Conservation (phyloP, 2,113 vertebrate species). For the Spilogale gracilis region DNA sequence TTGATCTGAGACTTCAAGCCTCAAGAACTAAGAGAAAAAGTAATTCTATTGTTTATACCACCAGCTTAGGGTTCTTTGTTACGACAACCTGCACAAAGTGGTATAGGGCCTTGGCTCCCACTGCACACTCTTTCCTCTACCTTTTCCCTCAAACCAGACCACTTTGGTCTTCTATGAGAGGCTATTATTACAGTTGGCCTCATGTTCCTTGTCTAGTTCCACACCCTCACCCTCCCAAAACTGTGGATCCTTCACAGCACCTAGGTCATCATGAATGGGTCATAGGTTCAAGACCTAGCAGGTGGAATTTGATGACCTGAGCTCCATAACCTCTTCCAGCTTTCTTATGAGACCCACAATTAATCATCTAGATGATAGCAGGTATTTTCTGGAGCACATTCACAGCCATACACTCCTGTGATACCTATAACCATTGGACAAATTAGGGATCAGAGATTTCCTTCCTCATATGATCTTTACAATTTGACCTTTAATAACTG, state of each 20-base stretch:
- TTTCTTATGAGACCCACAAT: background rate
- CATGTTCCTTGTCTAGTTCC: background rate
- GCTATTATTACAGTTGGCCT: fast-evolving
- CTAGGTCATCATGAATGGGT: background rate
- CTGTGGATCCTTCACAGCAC: background rate
- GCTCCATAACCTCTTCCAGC: background rate
- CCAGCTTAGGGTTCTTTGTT: background rate
- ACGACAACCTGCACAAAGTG: background rate
- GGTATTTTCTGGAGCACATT: fast-evolving
- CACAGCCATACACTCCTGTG: too few species aligned
- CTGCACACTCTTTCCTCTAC: background rate
- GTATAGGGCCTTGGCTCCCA: background rate
- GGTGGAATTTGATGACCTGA: background rate
- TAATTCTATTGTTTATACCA: background rate
- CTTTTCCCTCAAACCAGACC: background rate
- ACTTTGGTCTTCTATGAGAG: background rate
- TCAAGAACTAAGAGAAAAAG: background rate
- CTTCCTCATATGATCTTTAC: background rate
- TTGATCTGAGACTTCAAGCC: background rate
- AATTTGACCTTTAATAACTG: background rate
- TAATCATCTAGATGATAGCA: background rate
- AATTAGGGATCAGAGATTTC: background rate
- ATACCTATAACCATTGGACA: background rate
- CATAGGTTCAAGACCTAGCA: background rate
- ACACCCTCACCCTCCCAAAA: fast-evolving